Base-by-base conservation (phyloP, 1,140 invertebrate species). In the Frieseomelitta varia region DNA sequence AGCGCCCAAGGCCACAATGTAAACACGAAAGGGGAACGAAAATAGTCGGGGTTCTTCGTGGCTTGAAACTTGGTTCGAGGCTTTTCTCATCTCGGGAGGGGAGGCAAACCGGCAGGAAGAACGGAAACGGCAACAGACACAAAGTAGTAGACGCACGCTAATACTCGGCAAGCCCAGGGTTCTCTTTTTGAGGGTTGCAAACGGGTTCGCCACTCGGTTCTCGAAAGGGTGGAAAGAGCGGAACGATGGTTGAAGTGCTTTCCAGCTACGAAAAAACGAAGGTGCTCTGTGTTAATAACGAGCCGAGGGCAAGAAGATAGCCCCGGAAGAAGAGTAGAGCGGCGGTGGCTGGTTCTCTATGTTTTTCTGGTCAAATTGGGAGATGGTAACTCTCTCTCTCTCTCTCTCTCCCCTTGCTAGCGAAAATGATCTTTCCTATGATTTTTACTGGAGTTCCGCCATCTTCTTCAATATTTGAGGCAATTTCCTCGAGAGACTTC, bases 221-320 rank as follows among this genome's bases (percentile, higher is more conserved):
- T 83, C 76, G 75, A 87, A 90, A 89, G 76, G 58, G 63, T 68
- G 82, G 68, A 73, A 82, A 67, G 79, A 34, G 65, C 30, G 65
- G 67, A 73, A 82, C 71, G 85, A 30, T 17, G 39, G 63, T 63
- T 87, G 75, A 85, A 90, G 85, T 75, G 85, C 85, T 90, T 90
- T 90, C 77, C 51, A 84, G 69, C 47, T 27, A 68, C 68, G 71
- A 85, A 87, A 87, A 89, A 90, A 77, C 68, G 80, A 89, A 89
- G 75, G 82, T 58, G 81, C 79, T 34, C 79, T 69, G 85, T 78
- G 87, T 90, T 88, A 87, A 82, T 90, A 88, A 89, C 84, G 84
- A 79, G 58, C 73, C 58, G 27, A 61, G 47, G 21, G 19, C 39
- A 47, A 55, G 69, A 83, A 81, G 75, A 79, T 75, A 61, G 14